A percentile compares a stretch with the other conserved stretches of the same genome.
These are phyloP conservation scores for Lamproptera curius DNA, from an alignment of 2,888 invertebrate species.

Conservation along the genomic window DNA sequence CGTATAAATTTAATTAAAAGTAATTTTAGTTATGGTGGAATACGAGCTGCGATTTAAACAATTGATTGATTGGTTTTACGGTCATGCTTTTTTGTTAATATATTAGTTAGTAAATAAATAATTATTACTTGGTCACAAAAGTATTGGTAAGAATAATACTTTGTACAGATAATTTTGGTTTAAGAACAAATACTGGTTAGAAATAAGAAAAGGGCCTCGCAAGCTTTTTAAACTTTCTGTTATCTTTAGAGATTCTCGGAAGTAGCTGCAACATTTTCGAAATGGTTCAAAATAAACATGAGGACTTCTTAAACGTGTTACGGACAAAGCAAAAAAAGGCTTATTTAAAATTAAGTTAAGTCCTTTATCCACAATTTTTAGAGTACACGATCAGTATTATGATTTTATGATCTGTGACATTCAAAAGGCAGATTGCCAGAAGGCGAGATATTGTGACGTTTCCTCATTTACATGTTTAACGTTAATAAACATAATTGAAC, in stretches of 20 bases:
- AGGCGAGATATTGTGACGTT: not conserved
- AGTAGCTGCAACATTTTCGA: constrained; percentile 1
- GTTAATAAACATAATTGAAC: not conserved
- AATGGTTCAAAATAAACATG: not conserved
- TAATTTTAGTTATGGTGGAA: too few species aligned
- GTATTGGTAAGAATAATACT: too few species aligned
- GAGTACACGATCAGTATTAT: not conserved
- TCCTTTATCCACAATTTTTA: not conserved
- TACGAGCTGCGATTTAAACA: too few species aligned
- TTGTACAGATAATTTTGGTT: too few species aligned
- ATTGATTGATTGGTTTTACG: too few species aligned
- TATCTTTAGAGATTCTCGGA: constrained; percentile 4
- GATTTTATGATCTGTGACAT: constrained; percentile 1
- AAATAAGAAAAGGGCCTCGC: too few species aligned
- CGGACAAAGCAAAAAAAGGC: not conserved
- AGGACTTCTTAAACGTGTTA: constrained; percentile 2
- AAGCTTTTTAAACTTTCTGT: not conserved
- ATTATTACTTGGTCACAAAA: too few species aligned
- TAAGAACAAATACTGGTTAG: too few species aligned
- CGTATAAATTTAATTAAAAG: too few species aligned
- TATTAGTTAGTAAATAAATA: too few species aligned
- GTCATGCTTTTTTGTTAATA: too few species aligned
- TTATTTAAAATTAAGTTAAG: not conserved
- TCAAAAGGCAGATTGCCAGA: constrained; percentile 3
- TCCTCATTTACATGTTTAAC: not conserved